Evolutionary conservation across 2,113 vertebrate genomes (phyloP), one percentile per base, ranked within the genome.

Genomic region (Steatornis caripensis): DNA sequence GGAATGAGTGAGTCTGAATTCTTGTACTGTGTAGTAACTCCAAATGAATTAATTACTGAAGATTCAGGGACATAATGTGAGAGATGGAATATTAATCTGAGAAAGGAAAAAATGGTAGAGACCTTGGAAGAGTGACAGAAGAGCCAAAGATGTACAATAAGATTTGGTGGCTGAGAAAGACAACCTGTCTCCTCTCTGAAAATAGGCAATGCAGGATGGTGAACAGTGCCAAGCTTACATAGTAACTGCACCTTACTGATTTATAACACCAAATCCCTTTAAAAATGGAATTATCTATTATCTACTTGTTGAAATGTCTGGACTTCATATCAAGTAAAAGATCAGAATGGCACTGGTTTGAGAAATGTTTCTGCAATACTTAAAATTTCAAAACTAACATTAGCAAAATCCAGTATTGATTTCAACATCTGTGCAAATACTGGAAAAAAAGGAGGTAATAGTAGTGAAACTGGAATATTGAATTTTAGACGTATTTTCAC

Each of bases 151-250:
- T n/a, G 23, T 29, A 62, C n/a, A 43, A 5, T 19, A 61, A 71
- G 46, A 37, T 49, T 72, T 91, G 15, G 4, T 49, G 30, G 10
- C 54, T 61, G 37, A 89, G n/a, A 76, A 30, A 18, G 17, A 13
- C 18, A 34, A 17, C 14, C 23, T 60, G 3, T 51, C 11, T 77
- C 5, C n/a, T 79, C 11, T 60, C 11, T 84, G 27, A 87, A 89
- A 84, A 43, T 5, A 53, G 1, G 0, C 6, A 14, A 20, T 10
- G 17, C 30, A 78, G 23, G 15, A 51, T 26, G 14, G 27, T 2
- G 6, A 70, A 11, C 10, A 34, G 3, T 61, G 37, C 6, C 24
- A 57, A 74, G 1, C 10, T 62, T 82, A 30, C 5, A 2, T 10
- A 53, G 11, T 41, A 77, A 19, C 15, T 70, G 3, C 3, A 30